Base-by-base conservation (phyloP, 2,797 vertebrate species). In the Corythornis leucogaster region DNA sequence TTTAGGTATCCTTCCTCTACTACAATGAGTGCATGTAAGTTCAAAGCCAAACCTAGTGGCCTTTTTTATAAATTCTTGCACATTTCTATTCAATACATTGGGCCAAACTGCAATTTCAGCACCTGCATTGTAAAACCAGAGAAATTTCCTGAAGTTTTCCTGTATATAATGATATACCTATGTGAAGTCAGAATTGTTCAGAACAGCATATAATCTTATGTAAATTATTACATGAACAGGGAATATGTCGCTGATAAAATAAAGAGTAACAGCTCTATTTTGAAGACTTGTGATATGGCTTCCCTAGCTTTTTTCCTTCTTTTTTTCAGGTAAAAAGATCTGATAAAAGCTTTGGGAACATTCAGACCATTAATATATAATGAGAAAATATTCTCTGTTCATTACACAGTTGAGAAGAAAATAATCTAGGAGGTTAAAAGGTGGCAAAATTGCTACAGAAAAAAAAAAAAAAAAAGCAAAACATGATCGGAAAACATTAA, bases 341-440 rank as follows among this genome's bases (percentile, higher is more conserved):
- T 55, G 43, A 71, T 91, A 89, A 94, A 90, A 95, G 66, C 82
- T 85, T 89, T 87, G 74, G 62, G 31, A 95, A 70, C 38, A 80
- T 57, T 8, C 33, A 89, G 46, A 1, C 8, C 35, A 89, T 93
- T 92, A 95, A 91, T 94, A 89, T 59, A 84, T 85, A 93, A 95
- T 91, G 80, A 95, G 77, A 80, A 87, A 80, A 59, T 81, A 61
- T 21, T 80, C 30, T 59, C 33, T 70, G 48, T 71, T 78, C 50
- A 78, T 80, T 83, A 80, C 48, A 45, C 6, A 74, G n/a, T n/a
- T 68, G 69, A 54, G 40, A 85, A 83, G 66, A 90, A 89, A 89
- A 80, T 66, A 69, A 81, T 79, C 51, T 6, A 71, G 21, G 30
- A 76, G 12, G 25, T 66, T 59, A 59, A 87, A 89, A 86, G 17